Conservation (phyloP, 2,888 invertebrate species). For the Biston stratarius region DNA sequence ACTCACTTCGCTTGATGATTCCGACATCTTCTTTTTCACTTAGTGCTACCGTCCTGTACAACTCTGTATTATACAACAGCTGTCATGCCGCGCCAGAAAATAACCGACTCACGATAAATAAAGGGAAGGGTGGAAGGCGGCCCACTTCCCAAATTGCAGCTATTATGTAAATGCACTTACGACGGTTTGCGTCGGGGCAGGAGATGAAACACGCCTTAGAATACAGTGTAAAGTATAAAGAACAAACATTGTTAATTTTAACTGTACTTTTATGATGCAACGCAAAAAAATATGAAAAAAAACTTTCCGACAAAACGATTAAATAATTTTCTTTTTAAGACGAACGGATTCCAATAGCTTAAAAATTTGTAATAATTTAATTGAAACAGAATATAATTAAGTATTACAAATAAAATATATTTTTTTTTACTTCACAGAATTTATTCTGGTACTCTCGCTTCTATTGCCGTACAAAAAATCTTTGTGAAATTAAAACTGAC, state of each 20-base stretch:
- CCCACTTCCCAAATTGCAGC: constrained; percentile 48
- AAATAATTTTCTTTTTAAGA: no score
- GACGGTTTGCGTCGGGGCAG: constrained; percentile 16
- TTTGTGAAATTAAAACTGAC: neutral
- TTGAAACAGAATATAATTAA: no score
- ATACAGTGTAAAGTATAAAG: neutral
- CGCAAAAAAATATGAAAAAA: neutral
- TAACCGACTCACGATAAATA: constrained; percentile 38
- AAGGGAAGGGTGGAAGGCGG: constrained; percentile 17
- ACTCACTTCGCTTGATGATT: no score
- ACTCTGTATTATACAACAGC: neutral
- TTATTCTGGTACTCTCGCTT: neutral
- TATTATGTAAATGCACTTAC: constrained; percentile 50
- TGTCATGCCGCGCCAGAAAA: constrained; percentile 15
- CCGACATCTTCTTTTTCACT: neutral
- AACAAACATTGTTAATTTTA: neutral
- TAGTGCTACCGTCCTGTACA: no score
- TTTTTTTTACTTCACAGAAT: neutral
- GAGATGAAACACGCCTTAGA: constrained; percentile 27
- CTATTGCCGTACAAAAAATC: neutral
- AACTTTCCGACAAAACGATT: no score
- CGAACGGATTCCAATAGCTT: no score
- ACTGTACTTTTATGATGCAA: neutral
- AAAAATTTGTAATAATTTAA: no score
- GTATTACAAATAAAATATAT: no score